Conservation (phyloP, 2,113 vertebrate genomes). For the Rallus limicola region DNA sequence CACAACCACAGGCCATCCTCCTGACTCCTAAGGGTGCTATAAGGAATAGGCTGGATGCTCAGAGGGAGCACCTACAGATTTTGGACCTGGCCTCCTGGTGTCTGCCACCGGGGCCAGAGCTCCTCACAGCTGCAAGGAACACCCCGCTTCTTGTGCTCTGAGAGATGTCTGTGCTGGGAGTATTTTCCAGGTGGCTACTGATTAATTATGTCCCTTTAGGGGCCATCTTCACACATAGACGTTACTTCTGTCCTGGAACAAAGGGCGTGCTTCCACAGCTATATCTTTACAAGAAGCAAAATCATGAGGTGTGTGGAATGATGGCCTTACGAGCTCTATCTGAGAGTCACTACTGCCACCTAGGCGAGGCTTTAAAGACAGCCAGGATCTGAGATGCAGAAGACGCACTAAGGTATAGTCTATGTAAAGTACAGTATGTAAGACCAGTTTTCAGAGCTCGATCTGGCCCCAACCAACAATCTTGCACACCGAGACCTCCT, state of each 20-base stretch:
- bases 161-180: not conserved
- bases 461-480: not conserved
- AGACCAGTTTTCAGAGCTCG: not conserved
- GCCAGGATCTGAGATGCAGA: not conserved
- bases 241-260: not conserved
- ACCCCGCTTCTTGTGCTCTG: not conserved
- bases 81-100: not conserved
- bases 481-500: not conserved
- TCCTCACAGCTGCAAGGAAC: not conserved
- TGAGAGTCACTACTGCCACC: conserved; percentile 31
- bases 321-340: not conserved
- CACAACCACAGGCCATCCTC: not conserved
- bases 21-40: not conserved
- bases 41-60: not conserved
- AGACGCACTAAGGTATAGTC: not conserved
- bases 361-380: conserved; percentile 11
- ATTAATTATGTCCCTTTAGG: not conserved
- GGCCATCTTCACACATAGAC: not conserved
- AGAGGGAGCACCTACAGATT: not conserved
- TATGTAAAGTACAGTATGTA: not conserved
- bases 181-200: not conserved
- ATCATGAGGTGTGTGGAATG: not conserved
- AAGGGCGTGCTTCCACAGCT: not conserved
- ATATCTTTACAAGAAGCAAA: not conserved
- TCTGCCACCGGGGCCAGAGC: not conserved